Base-by-base conservation (phyloP, 2,113 vertebrate genomes). In the Thermophis baileyi region DNA sequence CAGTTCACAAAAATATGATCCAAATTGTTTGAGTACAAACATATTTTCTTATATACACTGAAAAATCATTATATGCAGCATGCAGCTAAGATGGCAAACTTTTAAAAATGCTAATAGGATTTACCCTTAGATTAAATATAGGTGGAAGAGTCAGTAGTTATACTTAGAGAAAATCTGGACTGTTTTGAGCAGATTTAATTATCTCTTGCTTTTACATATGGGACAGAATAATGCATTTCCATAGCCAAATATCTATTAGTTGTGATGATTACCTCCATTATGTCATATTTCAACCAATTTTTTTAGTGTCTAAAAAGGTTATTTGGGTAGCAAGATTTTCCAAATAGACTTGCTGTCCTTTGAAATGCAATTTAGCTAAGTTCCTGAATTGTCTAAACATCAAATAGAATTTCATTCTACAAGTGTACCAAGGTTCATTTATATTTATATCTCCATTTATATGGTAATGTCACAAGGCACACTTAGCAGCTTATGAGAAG, bases 371-470 rank as follows among this genome's bases (percentile, higher is more conserved):
- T 92, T 57, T 85, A 53, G 20, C 93, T 89, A 94, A 96, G 95
- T 87, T 53, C 89, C 50, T 3, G 54, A 95, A 89, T 93, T 94
- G 3, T 93, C 91, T 94, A 86, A 95, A 93, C n/a, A 91, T 69
- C 63, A 95, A 95, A 92, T 94, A 89, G 5, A 27, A 87, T 96
- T 96, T 53, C 85, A 85, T 96, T 96, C 5, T 90, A 94, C 93
- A 95, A 91, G 91, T n/a, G 86, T 63, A 25, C 11, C 12, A 35
- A 89, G 10, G 3, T 96, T 94, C 69, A 89, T 96, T 95, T 95
- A 30, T 96, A 27, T 96, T 93, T 95, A 24, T 95, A 57, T 94
- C 63, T 95, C 93, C 91, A 1, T 95, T 51, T 95, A 44, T 92
- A 89, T 91, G 85, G 25, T 95, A 96, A 94, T 94, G 69, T 88